phyloP scores from a whole-genome alignment of 2,888 invertebrate species.

The Nipponacmea schrenckii region DNA sequence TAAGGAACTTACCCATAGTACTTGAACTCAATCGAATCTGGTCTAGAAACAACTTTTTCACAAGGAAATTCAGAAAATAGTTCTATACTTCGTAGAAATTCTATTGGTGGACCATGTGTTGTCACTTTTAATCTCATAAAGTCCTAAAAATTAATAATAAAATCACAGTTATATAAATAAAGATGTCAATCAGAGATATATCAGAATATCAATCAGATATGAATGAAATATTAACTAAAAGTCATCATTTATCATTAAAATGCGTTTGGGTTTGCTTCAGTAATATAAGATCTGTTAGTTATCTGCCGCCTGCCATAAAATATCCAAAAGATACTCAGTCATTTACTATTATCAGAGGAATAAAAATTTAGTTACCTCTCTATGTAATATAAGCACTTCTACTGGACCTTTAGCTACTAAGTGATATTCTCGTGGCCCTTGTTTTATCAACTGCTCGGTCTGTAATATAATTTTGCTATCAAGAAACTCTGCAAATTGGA shows the following conservation, averaged over 20 bases:
- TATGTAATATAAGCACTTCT: constrained; percentile 59
- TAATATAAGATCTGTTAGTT: no score
- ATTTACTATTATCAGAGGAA: no score
- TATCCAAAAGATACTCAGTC: no score
- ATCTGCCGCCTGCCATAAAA: no score
- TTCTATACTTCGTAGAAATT: constrained; percentile 58
- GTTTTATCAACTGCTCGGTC: constrained; percentile 58
- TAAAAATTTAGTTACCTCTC: constrained; percentile 46
- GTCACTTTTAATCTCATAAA: constrained; percentile 55
- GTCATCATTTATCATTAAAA: no score
- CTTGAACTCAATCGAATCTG: constrained; percentile 58
- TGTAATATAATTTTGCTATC: constrained; percentile 28
- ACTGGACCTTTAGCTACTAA: constrained; percentile 60
- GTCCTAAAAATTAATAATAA: constrained; percentile 43
- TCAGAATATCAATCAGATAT: no score
- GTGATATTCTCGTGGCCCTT: constrained; percentile 55
- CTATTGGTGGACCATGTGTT: constrained; percentile 60
- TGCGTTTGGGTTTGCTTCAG: no score
- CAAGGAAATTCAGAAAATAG: constrained; percentile 63
- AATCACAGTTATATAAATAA: no score
- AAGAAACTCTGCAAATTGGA: no score
- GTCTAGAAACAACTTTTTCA: constrained; percentile 49
- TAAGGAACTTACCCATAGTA: constrained; percentile 58
- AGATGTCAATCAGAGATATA: no score
- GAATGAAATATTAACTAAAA: no score